Conservation (phyloP, 2,888 invertebrate species). For the Platycnemis pennipes region DNA sequence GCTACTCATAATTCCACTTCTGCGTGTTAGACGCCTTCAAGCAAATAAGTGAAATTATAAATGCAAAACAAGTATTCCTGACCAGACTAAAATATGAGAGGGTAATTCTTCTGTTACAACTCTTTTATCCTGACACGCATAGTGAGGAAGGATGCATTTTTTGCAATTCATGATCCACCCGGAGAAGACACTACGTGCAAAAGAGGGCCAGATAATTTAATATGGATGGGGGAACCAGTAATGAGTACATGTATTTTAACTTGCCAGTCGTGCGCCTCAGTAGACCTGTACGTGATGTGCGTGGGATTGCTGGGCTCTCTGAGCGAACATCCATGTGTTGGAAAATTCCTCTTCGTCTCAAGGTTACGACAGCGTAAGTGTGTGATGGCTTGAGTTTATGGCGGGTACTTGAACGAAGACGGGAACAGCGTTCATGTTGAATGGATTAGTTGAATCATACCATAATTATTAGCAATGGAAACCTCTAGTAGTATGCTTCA, state of each 20-base stretch:
- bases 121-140: too few species aligned
- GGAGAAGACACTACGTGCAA: neutral
- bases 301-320: neutral
- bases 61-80: too few species aligned
- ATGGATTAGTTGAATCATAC: too few species aligned
- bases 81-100: too few species aligned
- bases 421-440: neutral
- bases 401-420: neutral
- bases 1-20: too few species aligned
- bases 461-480: too few species aligned
- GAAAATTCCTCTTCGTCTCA: slow-evolving; percentile 35
- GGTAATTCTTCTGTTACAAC: too few species aligned
- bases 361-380: neutral
- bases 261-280: neutral
- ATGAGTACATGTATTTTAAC: neutral
- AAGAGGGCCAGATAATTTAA: neutral
- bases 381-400: neutral
- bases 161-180: neutral
- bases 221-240: neutral
- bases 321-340: neutral
- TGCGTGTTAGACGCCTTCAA: too few species aligned
- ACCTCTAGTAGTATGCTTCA: too few species aligned
- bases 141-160: neutral
- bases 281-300: neutral
- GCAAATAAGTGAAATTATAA: too few species aligned